Base-by-base conservation (phyloP, 2,113 vertebrate genomes). In the Oncorhynchus tshawytscha region DNA sequence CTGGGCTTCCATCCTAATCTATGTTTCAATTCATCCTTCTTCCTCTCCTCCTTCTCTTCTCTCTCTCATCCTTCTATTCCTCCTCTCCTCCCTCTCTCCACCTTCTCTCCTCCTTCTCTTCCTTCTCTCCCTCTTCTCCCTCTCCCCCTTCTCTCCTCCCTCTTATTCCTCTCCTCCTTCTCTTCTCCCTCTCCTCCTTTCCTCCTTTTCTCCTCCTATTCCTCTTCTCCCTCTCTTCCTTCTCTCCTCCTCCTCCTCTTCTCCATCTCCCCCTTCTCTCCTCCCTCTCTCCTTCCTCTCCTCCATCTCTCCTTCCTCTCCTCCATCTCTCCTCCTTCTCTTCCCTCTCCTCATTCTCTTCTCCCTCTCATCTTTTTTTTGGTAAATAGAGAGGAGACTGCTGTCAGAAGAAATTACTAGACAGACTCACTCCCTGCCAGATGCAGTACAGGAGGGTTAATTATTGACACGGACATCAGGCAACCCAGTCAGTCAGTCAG, bases 1-100 rank as follows among this genome's bases (percentile, higher is more conserved):
- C 79, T 81, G 86, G 93, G 90, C 87, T 88, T 76, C 78, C 86
- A 91, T 92, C 85, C 82, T 90, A 89, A 93, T 34, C 31, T 34
- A 34, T 34, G 31, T 92, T 93, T 93, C 84, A 93, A 92, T 91
- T 86, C 85, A 87, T 34, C 5, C 22, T 25, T 67, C 67, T 39
- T 49, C 75, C 25, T 81, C 65, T 72, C 67, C 27, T 78, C 77
- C 67, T 64, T 48, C 65, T 39, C 31, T 31, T 5, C 31, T 34
- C 31, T 4, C 3, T 31, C 29, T 31, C 4, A 0, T 29, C 29
- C 4, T 4, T 29, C 29, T 29, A 4, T 5, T 31, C 29, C 4
- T 31, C 29, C 29, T 31, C 31, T 6, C 5, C 31, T 6, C 31
- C 5, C 5, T 34, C 31, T 34, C 31, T 34, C 31, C 12, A 8